Evolutionary conservation across 2,797 vertebrate genomes (phyloP), one percentile per base, ranked within the genome.

Genomic region (Clangula hyemalis): DNA sequence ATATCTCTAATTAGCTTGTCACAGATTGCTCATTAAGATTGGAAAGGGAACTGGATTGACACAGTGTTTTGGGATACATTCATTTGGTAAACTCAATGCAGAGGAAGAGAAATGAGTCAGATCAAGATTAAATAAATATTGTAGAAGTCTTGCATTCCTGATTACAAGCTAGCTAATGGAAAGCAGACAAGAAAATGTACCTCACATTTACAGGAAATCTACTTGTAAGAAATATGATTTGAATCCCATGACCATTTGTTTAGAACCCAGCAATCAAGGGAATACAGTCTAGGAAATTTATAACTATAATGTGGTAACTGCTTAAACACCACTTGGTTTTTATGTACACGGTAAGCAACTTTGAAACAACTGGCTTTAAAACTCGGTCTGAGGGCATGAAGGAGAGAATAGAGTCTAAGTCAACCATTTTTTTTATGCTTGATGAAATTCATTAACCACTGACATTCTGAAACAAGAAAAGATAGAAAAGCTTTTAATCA

Each of bases 1-100:
- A 88, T 93, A 96, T 77, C 30, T 39, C 28, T 90, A 90, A 95
- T 92, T 85, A 95, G 62, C 38, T 75, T 71, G 65, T 89, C 92
- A 93, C 45, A 90, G 38, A 74, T 36, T 86, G 32, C 72, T 91
- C 77, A 89, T 87, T 82, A 81, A 74, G n/a, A 51, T 78, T 82
- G 85, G 85, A 94, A 96, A 89, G 24, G 14, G 32, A 92, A 85
- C 14, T 74, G 60, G 71, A 83, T 11, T 91, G 60, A 57, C 34
- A 54, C 1, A 69, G 66, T 94, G 65, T 70, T 86, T 60, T 57
- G 32, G 25, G 22, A 84, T 79, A 75, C 1, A 1, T 51, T 28
- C 20, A 41, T 94, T 85, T 93, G 36, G 83, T 91, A 92, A 90
- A 90, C 14, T 92, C 49, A 11, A 21, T 10, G 36, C 57, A 93